Evolutionary conservation across 2,797 vertebrate species (phyloP).

Genomic region (Hemibagrus guttatus): DNA sequence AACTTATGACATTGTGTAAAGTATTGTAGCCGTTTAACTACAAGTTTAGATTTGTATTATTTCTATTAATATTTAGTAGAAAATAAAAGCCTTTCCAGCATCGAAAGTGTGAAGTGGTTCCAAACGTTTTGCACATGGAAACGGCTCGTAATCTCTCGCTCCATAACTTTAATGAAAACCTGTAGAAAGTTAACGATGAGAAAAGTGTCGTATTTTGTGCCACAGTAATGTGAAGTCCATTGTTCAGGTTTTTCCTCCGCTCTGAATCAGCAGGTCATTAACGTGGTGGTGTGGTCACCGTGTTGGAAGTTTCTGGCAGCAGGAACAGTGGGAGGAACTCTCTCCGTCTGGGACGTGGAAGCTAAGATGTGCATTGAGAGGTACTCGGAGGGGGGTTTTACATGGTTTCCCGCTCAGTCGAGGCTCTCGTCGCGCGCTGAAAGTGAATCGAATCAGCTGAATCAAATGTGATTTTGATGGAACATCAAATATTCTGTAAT

Average conservation of each 20-base stretch:
- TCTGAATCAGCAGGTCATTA: constrained; percentile 78
- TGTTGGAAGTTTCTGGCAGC: constrained; percentile 87
- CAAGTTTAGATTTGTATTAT: no score
- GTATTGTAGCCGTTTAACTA: no score
- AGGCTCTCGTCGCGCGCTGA: not conserved
- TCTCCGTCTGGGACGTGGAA: constrained; percentile 84
- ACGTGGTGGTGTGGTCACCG: constrained; percentile 89
- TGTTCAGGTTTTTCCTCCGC: not conserved
- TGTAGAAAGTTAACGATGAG: not conserved
- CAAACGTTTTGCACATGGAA: not conserved
- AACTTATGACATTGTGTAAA: no score
- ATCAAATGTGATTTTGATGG: not conserved
- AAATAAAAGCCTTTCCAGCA: not conserved
- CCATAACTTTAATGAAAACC: not conserved
- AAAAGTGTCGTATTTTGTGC: not conserved
- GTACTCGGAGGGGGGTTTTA: constrained; percentile 64
- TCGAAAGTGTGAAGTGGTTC: not conserved
- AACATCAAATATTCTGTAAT: no score
- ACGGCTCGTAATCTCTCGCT: not conserved
- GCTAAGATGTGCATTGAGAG: constrained; percentile 87
- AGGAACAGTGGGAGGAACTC: constrained; percentile 81
- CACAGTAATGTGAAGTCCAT: not conserved
- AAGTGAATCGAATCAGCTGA: not conserved
- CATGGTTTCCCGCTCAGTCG: not conserved
- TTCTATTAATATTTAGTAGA: no score